These are phyloP conservation scores for Threskiornis aethiopicus DNA, from an alignment of 2,797 vertebrate species.

Conservation along the genomic window DNA sequence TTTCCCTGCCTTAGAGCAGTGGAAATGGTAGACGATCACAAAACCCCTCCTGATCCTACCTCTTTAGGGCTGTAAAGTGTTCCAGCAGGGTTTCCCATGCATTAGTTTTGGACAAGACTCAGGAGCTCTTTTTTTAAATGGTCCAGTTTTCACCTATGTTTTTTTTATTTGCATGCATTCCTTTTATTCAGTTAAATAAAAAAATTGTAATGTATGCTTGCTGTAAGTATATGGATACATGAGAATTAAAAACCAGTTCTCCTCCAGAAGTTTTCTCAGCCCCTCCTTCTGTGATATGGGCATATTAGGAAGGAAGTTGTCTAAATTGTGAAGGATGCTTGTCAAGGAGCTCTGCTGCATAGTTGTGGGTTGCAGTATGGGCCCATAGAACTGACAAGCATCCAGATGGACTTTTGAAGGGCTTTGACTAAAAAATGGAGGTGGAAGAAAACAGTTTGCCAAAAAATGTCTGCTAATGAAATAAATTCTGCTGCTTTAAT, in stretches of 20 bases:
- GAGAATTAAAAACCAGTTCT: background rate
- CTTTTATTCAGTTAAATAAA: background rate
- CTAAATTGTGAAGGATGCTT: background rate
- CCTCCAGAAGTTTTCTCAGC: background rate
- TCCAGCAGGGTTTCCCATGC: background rate
- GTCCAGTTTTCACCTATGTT: background rate
- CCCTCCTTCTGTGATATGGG: background rate
- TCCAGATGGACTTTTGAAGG: background rate
- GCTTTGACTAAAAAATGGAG: background rate
- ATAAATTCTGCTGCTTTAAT: background rate
- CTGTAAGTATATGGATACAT: background rate
- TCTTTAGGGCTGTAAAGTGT: background rate
- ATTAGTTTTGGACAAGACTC: background rate
- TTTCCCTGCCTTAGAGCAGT: background rate
- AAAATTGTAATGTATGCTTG: background rate
- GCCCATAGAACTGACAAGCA: background rate
- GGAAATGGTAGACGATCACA: background rate
- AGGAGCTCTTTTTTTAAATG: background rate
- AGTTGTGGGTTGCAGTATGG: background rate
- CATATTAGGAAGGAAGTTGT: background rate
- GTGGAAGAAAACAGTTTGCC: background rate
- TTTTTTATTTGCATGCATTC: background rate
- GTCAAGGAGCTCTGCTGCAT: background rate
- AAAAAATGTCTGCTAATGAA: background rate
- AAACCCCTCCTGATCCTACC: background rate